Evolutionary conservation across 2,797 vertebrate genomes (phyloP).

Genomic region (Ctenosaura bakeri): DNA sequence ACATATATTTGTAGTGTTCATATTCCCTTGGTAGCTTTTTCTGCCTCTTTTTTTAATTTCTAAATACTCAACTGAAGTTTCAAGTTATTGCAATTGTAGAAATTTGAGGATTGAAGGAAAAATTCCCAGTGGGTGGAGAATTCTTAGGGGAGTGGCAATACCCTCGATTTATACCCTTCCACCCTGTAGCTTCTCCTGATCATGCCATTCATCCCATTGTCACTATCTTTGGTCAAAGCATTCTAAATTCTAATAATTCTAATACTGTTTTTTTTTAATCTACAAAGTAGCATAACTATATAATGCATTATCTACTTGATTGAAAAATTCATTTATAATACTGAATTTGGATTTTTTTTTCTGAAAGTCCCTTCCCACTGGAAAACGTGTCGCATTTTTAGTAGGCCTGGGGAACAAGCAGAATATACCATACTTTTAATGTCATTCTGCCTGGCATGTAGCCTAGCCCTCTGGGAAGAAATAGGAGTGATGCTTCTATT

Average conservation of each 20-base stretch:
- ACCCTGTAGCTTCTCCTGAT: too few species aligned
- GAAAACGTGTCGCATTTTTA: background rate
- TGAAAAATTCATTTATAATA: background rate
- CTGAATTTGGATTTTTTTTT: background rate
- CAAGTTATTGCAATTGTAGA: too few species aligned
- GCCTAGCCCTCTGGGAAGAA: slow-evolving; percentile 1
- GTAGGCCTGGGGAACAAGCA: background rate
- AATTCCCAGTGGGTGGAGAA: too few species aligned
- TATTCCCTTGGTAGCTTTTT: too few species aligned
- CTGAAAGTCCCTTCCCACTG: background rate
- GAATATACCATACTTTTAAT: slow-evolving; percentile 19
- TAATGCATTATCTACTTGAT: background rate
- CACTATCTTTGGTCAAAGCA: background rate
- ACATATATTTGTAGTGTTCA: too few species aligned
- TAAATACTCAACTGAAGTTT: too few species aligned
- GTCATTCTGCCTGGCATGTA: background rate
- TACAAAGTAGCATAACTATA: background rate
- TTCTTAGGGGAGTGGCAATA: too few species aligned
- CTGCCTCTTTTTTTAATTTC: too few species aligned
- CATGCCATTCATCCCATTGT: background rate
- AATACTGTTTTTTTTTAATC: background rate
- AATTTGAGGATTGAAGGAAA: too few species aligned
- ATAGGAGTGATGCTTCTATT: slow-evolving; percentile 31
- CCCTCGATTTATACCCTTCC: too few species aligned
- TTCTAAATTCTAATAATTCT: background rate